Percentiles rank a stretch among this genome's conserved stretches.
Evolutionary conservation across 2,888 invertebrate species (phyloP).

Genomic region (Lapara coniferarum): DNA sequence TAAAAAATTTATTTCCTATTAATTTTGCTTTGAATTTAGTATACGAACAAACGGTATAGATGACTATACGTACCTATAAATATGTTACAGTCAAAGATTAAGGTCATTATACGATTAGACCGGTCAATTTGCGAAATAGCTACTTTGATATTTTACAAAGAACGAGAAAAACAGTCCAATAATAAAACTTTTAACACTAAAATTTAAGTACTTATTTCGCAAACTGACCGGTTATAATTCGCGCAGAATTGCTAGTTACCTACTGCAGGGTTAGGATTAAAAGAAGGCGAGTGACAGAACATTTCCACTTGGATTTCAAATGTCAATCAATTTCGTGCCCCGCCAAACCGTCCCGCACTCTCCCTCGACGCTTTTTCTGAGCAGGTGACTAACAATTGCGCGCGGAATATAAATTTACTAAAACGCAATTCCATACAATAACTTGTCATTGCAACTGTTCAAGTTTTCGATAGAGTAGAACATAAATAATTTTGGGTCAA

Average conservation of each 20-base stretch:
- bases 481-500: background rate
- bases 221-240: background rate
- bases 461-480: background rate
- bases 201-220: background rate
- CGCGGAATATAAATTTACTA: background rate
- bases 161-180: conserved; percentile 13
- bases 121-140: conserved; percentile 7
- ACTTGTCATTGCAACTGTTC: conserved; percentile 13
- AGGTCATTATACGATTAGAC: conserved; percentile 18
- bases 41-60: conserved; percentile 19
- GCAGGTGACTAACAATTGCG: no score
- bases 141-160: background rate
- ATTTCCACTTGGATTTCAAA: no score
- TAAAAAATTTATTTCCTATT: conserved; percentile 11
- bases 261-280: no score
- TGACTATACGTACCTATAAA: conserved; percentile 18
- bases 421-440: conserved; percentile 20
- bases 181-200: conserved; percentile 14
- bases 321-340: no score
- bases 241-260: no score
- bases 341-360: no score
- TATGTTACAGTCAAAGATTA: conserved; percentile 22
- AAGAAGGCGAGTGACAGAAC: no score
- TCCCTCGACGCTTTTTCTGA: no score
- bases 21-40: conserved; percentile 8